Evolutionary conservation across 2,113 vertebrate species (phyloP), one percentile per base, ranked within the genome.

Genomic region (Xiphias gladius): DNA sequence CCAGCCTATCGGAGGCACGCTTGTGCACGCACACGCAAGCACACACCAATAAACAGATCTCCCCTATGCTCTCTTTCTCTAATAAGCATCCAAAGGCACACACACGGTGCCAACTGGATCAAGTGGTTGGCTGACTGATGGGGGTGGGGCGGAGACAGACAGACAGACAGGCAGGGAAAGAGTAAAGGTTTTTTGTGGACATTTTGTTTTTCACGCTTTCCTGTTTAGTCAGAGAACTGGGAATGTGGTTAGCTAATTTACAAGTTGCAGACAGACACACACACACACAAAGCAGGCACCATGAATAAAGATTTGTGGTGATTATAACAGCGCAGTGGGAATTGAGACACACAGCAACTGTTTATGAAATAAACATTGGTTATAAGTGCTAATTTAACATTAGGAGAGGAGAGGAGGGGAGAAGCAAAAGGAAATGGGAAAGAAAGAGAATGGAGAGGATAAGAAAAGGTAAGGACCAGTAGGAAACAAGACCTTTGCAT

Each of bases 231-330:
- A 62, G 55, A 70, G 19, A 74, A 6, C 4, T 75, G 24, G 30
- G 71, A 70, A 73, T 70, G 35, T 50, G 64, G 75, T 75, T 46
- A 30, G 6, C n/a, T 75, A 20, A 78, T 80, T 76, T 69, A 69
- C 54, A 71, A 77, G 41, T 50, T 65, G 65, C 63, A 63, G 30
- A 66, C 46, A 68, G 37, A 71, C 61, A 79, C 52, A 85, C 24
- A 70, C 46, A 80, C 48, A 72, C 61, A 79, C 52, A 85, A 5
- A 57, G 52, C 28, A n/a, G 10, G 26, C 28, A 5, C 35, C 61
- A 78, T 86, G 74, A 89, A 88, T 87, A 80, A 70, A 86, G 83
- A 89, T 88, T 78, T 85, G 74, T 68, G 65, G 65, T 71, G 54
- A 79, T 82, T 74, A 86, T 61, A 86, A 70, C 4, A 5, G 52